Base-by-base conservation (phyloP, 2,888 invertebrate species). In the Drepana falcataria region DNA sequence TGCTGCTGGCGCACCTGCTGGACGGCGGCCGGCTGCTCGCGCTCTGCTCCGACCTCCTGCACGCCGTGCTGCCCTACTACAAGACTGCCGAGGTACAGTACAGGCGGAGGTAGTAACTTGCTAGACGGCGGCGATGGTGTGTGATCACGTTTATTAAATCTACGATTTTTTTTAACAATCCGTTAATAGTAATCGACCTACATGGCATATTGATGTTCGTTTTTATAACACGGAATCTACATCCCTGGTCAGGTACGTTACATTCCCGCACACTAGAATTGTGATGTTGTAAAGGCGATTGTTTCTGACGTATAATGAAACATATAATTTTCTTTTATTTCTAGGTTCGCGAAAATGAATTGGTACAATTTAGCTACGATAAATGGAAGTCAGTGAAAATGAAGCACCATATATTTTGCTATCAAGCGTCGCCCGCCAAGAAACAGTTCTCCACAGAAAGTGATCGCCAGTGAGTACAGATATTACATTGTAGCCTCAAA, bases 321-420 rank as follows among this genome's bases (percentile, higher is more conserved):
- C 35, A 4, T n/a, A n/a, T n/a, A n/a, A n/a, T n/a, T n/a, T 37
- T 37, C 3, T 55, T 54, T 35, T 51, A 51, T 52, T 71, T 78
- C 2, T 69, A 94, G 94, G 94, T 96, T 47, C 93, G 96, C 35
- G 96, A 96, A 83, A 95, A 95, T 75, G 96, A 96, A 80, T 85
- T 96, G 52, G 96, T 96, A 2, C 94, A 95, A 65, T 96, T 96
- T 77, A 95, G 95, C 2, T 96, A 96, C 68, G 95, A 95, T 60
- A 94, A 94, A 77, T 96, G 96, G 96, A 94, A 95, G 73, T 93
- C 95, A 3, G 95, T 96, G 0, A 94, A 94, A 76, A 95, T 96
- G 94, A 95, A 96, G 92, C 96, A 96, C 81, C 96, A 96, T 72
- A 95, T 96, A 61, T 96, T 96, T 79, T 96, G 96, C 74, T 96